A percentile compares a stretch with the other conserved stretches of the same genome.
Conservation (phyloP, 2,113 vertebrate genomes). For the Phylloscopus trochilus region DNA sequence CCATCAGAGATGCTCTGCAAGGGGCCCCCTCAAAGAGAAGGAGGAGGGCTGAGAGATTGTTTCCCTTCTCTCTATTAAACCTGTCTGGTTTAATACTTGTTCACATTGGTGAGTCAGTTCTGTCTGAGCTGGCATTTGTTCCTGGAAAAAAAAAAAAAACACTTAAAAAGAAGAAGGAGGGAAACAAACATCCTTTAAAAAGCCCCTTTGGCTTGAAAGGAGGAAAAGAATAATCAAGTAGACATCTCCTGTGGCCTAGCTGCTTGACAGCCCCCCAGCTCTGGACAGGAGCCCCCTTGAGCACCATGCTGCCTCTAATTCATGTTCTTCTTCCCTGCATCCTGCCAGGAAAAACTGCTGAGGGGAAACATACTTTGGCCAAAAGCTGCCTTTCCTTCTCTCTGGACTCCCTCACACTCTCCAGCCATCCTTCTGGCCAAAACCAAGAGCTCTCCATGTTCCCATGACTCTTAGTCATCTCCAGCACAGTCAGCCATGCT, state of each 20-base stretch:
- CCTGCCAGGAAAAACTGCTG: constrained; percentile 63
- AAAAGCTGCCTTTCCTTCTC: constrained; percentile 8
- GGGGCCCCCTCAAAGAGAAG: not conserved
- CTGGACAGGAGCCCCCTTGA: not conserved
- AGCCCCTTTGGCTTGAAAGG: constrained; percentile 42
- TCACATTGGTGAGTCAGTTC: constrained; percentile 52
- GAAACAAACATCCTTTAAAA: constrained; percentile 52
- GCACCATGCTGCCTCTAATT: not conserved
- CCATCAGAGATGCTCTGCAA: not conserved
- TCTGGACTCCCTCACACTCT: not conserved
- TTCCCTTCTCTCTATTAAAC: not conserved
- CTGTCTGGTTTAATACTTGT: constrained; percentile 30
- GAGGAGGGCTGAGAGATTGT: not conserved
- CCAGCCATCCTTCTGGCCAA: constrained; percentile 27
- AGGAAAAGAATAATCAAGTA: constrained; percentile 30
- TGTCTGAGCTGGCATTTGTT: constrained; percentile 44
- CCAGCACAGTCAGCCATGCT: not conserved
- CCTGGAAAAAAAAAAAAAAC: constrained; percentile 22
- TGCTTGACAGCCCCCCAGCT: not conserved
- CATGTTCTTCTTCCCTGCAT: not conserved
- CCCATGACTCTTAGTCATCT: constrained; percentile 59
- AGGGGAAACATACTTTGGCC: constrained; percentile 15
- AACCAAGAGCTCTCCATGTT: not conserved
- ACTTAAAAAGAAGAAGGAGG: constrained; percentile 24
- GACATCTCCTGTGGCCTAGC: not conserved